Base-by-base conservation (phyloP, 2,113 vertebrate genomes). In the Clarias gariepinus region DNA sequence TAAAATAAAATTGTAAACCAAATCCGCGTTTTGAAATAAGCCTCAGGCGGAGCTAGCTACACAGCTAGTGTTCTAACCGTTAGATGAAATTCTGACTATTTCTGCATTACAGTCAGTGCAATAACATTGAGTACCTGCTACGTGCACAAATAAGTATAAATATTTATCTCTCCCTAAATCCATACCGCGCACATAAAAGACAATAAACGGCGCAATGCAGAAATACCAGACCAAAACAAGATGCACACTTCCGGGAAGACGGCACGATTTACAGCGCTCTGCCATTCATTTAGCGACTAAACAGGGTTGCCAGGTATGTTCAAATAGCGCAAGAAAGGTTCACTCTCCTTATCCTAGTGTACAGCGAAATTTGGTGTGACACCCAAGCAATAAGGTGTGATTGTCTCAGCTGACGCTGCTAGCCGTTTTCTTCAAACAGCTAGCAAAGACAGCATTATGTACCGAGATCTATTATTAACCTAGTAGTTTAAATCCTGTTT, bases 201-300 rank as follows among this genome's bases (percentile, higher is more conserved):
- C 60, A 55, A 19, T 66, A 55, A 30, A 53, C 15, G 4, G 18
- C 30, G 23, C n/a, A 28, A 15, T 30, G 25, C 57, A 77, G 13
- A 30, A 77, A 78, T 18, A 47, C 8, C 16, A 13, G 28, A 33
- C n/a, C 33, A 30, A 30, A n/a, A 4, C 13, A 85, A 30, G 85
- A 79, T 30, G 3, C 69, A 84, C 47, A 85, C 87, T 71, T 89
- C 90, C 68, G 86, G 88, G 83, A 82, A n/a, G 73, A 84, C 57
- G 80, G 74, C 64, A 47, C 30, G 3, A 11, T 3, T 63, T 53
- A 16, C 28, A 89, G 66, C 91, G 74, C 23, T 30, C 84, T 61
- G 53, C 47, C 78, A 76, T 83, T 89, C 80, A 85, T 55, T 19
- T 61, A 0, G n/a, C 28, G 3, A 6, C 47, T 57, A 2, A 55